A percentile compares a stretch with the other conserved stretches of the same genome.
phyloP scores from a whole-genome alignment of 2,797 vertebrate genomes.

The Falco rusticolus region DNA sequence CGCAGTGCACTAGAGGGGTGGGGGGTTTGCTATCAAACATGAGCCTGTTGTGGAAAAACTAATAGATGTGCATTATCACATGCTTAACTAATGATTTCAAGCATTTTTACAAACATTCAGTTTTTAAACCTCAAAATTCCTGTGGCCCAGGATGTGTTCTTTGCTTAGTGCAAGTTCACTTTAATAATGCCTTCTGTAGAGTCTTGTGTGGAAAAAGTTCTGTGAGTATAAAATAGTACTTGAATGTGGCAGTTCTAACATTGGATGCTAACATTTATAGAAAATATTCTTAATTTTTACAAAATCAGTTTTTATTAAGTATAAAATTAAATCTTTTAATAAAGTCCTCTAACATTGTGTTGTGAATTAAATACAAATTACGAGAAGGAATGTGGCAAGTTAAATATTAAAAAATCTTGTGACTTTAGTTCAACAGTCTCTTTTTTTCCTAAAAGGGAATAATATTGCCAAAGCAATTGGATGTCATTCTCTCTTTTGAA shows the following conservation, averaged over 20 bases:
- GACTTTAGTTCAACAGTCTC: not conserved
- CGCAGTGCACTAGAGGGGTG: not conserved
- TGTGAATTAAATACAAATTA: not conserved
- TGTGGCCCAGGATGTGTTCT: not conserved
- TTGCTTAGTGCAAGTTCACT: not conserved
- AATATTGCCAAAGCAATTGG: not conserved
- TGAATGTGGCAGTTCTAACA: not conserved
- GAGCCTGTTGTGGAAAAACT: not conserved
- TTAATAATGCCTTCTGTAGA: not conserved
- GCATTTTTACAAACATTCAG: not conserved
- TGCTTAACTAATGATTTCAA: not conserved
- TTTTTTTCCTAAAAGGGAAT: not conserved
- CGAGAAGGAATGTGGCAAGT: not conserved
- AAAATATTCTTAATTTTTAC: not conserved
- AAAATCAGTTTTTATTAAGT: not conserved
- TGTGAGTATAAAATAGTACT: not conserved
- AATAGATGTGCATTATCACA: not conserved
- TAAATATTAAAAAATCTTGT: not conserved
- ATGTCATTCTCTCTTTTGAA: not conserved
- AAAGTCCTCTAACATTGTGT: not conserved
- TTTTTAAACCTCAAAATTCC: slow-evolving; percentile 26
- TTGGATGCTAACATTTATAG: not conserved
- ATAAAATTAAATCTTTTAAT: not conserved
- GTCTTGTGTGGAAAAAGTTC: not conserved
- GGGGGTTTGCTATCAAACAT: not conserved